Base-by-base conservation (phyloP, 2,888 invertebrate species). In the Shargacucullia verbasci region DNA sequence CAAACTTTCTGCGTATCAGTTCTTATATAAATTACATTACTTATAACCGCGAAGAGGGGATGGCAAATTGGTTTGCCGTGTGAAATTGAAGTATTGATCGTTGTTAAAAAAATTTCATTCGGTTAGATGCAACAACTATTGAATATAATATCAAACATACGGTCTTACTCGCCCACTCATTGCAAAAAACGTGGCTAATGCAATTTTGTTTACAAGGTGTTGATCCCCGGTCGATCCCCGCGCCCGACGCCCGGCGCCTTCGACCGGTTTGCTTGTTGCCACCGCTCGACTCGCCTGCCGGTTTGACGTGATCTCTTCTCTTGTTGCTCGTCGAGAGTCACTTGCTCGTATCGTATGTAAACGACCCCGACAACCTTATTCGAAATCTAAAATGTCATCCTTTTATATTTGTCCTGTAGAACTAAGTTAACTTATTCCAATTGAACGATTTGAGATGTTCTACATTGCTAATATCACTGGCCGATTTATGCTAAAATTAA, bases 231-330 rank as follows among this genome's bases (percentile, higher is more conserved):
- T 79, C 78, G 82, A 78, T 78, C 87, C 87, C 81, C 80, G 81
- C 84, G 77, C 78, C 76, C 83, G 87, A 80, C 86, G 85, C 74
- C 78, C 87, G 93, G 92, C 92, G 93, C 93, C 92, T 80, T 75
- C 89, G 89, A 93, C 93, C 93, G 93, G 93, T 94, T 93, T 91
- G 76, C 85, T 82, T 80, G 85, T 85, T 85, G 91, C 90, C 89
- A 89, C 89, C 87, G 86, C 87, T 84, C 86, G 85, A 78, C 88
- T 85, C 83, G 83, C 79, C 78, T 81, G 90, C 92, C 92, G 90
- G 92, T 91, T 93, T 91, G 90, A 91, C 90, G 88, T 89, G 92
- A 88, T 89, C 88, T 90, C 91, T 87, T 88, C 91, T 89, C 90
- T 87, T 85, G 86, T 87, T 87, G 88, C 84, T 88, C 87, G 84